A percentile compares a stretch with the other conserved stretches of the same genome.
phyloP scores from a whole-genome alignment of 1,140 invertebrate species.

The Heliconius nattereri region DNA sequence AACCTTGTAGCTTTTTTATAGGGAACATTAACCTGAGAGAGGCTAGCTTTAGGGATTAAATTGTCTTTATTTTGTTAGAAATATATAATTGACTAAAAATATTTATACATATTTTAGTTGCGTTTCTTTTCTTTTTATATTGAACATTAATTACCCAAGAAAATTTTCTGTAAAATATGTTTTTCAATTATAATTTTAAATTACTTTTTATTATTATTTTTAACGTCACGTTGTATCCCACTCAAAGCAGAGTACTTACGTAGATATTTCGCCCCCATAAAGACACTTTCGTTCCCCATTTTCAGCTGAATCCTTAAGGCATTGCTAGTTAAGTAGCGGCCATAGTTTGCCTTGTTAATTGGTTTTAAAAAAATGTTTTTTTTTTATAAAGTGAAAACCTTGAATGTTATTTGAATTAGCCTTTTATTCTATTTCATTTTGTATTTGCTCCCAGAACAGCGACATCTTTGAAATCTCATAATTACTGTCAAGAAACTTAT shows the following conservation, averaged over 20 bases:
- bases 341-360: no score
- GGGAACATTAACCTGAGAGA: neutral
- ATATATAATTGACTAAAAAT: neutral
- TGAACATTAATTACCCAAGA: no score
- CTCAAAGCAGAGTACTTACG: no score
- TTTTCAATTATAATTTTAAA: no score
- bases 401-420: neutral
- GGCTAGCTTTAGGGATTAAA: neutral
- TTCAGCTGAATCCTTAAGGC: no score
- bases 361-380: no score
- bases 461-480: neutral
- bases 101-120: neutral
- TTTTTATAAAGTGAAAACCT: neutral
- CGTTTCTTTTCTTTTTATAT: neutral
- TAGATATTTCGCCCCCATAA: no score
- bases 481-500: neutral
- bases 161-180: neutral
- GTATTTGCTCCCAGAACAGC: neutral
- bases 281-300: no score
- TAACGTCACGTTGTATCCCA: no score
- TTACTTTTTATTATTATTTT: no score
- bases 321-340: no score
- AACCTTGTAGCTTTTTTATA: constrained; percentile 2
- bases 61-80: neutral
- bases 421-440: neutral